Base-by-base conservation (phyloP, 1,140 invertebrate species). In the Solen grandis region DNA sequence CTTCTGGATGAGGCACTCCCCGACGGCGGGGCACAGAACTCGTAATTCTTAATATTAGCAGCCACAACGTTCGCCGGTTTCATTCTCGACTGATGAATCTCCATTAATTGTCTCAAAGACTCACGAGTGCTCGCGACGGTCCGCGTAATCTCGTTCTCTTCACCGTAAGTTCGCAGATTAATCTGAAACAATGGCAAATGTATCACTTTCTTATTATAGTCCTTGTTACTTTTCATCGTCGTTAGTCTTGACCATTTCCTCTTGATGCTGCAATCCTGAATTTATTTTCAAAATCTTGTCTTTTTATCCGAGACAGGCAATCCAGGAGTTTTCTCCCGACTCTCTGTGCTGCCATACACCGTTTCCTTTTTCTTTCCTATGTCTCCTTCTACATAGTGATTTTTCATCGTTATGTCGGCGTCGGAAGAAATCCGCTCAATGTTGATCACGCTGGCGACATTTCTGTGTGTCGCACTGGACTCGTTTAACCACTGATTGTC, bases 161-260 rank as follows among this genome's bases (percentile, higher is more conserved):
- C 81, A 5, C 65, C 57, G 35, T 81, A 83, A 1, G 81, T 85
- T 29, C 81, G 69, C 35, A 86, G 62, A 54, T 86, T 85, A 27
- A 86, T 79, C 66, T 72, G 63, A 62, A 83, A 86, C 66, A 84
- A 77, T 36, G 85, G 85, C 10, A 86, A 59, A 35, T 84, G 75
- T 0, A 86, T 66, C 19, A 84, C 75, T 25, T 82, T 76, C 59
- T 85, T 84, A 29, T 73, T 79, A 50, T 78, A 83, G 33, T 59
- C 50, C 65, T 84, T 84, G 41, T 41, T 55, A 0, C 70, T 74
- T 31, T 77, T 70, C 27, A 73, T 29, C 0, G 55, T 3, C 10
- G 68, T 27, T 68, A 73, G 16, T 27, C 27, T 3, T 35, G 35
- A 0, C n/a, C 62, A 29, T 80, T 73, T 0, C 63, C 16, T n/a